phyloP scores from a whole-genome alignment of 2,888 invertebrate genomes.

The Dasypogon diadema region DNA sequence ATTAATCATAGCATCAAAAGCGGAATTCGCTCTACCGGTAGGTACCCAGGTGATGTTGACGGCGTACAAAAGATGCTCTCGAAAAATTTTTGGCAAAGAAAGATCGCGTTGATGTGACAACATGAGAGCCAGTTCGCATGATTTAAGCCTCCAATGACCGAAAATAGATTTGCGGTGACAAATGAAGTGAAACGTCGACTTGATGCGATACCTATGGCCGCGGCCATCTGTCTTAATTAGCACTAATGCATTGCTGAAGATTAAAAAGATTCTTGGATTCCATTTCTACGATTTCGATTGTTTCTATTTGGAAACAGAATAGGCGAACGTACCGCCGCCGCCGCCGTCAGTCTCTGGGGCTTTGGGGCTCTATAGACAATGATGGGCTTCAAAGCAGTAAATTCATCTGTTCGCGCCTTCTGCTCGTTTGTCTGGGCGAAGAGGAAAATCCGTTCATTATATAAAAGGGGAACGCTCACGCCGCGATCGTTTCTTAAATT shows the following conservation, averaged over 20 bases:
- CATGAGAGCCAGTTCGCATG: slow-evolving; percentile 5
- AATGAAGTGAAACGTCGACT: slow-evolving; percentile 23
- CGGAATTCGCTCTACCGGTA: neutral
- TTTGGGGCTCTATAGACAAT: neutral
- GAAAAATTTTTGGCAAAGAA: neutral
- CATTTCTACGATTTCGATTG: neutral
- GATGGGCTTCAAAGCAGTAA: slow-evolving; percentile 2
- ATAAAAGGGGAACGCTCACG: neutral
- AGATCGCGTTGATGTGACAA: slow-evolving; percentile 26
- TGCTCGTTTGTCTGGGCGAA: slow-evolving; percentile 13
- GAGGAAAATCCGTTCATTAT: slow-evolving; percentile 8
- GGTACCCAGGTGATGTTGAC: neutral
- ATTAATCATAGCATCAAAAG: neutral
- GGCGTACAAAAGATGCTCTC: neutral
- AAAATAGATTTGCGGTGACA: slow-evolving; percentile 39
- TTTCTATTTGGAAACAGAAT: neutral
- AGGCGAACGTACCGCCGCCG: neutral
- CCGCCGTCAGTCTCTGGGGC: too few species aligned
- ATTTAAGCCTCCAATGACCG: slow-evolving; percentile 6
- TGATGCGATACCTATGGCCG: slow-evolving; percentile 6
- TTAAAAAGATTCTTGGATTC: slow-evolving; percentile 24
- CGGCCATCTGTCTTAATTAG: slow-evolving; percentile 36
- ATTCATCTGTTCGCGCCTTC: slow-evolving; percentile 43
- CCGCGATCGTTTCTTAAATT: slow-evolving; percentile 5
- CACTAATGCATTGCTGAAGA: slow-evolving; percentile 17